Evolutionary conservation across 2,888 invertebrate species (phyloP), one percentile per base, ranked within the genome.

Genomic region (Allolobophora icterica): DNA sequence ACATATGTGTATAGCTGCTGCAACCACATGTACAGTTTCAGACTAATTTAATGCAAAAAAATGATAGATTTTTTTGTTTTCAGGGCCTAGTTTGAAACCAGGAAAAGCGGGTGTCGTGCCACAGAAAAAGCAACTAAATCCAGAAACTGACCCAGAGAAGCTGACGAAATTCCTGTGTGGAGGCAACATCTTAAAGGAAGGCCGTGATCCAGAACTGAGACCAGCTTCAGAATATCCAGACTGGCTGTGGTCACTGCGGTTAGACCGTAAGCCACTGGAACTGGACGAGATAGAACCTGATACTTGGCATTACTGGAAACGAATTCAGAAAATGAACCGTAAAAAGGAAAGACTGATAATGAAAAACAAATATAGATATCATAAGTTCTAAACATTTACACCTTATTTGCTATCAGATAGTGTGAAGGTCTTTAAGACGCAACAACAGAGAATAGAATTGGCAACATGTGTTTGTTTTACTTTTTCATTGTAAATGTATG

Each of bases 201-300:
- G 98, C 0, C 96, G 97, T 94, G 98, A 98, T 94, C 96, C 98
- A 0, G 96, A 97, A 93, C 92, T 96, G 34, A 97, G 97, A 95
- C 96, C 97, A 0, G 97, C 98, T 94, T 96, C 96, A 38, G 98
- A 98, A 94, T 99, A 99, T 95, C 99, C 99, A 0, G 97, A 97
- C 2, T 99, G 99, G 99, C 96, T 99, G 92, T 99, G 98, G 98
- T 96, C 94, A 5, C 94, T 99, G 30, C 96, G 96, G 93, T 96
- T 96, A 33, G 97, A 96, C 94, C 92, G 95, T 33, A 95, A 96
- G 6, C 96, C 97, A 13, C 96, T 96, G 13, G 96, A 96, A 0
- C 94, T 98, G 1, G 97, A 97, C 91, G 97, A 97, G 94, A 94
- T 98, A 92, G 98, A 98, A 95, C 97, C 97, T 8, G 96, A 96